phyloP scores from a whole-genome alignment of 2,113 vertebrate species.

The Rhinolophus sinicus region DNA sequence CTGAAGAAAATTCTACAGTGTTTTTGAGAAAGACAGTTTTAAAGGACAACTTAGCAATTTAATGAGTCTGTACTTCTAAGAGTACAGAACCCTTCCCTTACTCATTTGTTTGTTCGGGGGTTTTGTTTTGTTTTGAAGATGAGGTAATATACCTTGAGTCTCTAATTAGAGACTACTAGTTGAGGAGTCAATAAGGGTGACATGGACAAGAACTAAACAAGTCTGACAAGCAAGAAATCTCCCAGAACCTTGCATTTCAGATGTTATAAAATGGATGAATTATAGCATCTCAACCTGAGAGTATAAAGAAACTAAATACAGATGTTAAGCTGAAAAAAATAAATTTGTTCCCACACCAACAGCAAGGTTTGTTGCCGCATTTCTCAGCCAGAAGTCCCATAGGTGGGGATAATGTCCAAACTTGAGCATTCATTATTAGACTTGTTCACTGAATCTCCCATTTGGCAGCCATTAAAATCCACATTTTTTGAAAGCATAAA shows the following conservation, averaged over 20 bases:
- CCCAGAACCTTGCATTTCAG: background rate
- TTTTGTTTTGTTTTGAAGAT: constrained; percentile 33
- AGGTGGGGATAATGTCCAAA: background rate
- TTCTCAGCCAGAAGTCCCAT: constrained; percentile 22
- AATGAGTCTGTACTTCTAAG: constrained; percentile 15
- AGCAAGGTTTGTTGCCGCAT: constrained; percentile 19
- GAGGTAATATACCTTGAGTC: constrained; percentile 5
- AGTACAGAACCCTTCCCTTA: constrained; percentile 15
- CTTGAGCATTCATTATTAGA: constrained; percentile 29
- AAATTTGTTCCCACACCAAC: background rate
- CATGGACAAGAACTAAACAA: constrained; percentile 32
- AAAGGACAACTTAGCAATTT: constrained; percentile 44
- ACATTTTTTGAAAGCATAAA: background rate
- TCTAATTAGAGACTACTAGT: constrained; percentile 44
- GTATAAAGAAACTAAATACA: constrained; percentile 33
- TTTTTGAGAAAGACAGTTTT: background rate
- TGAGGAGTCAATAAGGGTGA: background rate
- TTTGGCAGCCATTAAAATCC: constrained; percentile 24
- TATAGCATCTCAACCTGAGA: constrained; percentile 33
- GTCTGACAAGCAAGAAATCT: constrained; percentile 30
- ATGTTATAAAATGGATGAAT: constrained; percentile 47
- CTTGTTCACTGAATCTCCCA: constrained; percentile 25
- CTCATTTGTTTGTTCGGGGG: background rate
- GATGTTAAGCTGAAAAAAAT: constrained; percentile 17
- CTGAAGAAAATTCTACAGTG: constrained; percentile 15